These are phyloP conservation scores for Rhorus exstirpatorius DNA, from an alignment of 2,888 invertebrate species.

Conservation along the genomic window DNA sequence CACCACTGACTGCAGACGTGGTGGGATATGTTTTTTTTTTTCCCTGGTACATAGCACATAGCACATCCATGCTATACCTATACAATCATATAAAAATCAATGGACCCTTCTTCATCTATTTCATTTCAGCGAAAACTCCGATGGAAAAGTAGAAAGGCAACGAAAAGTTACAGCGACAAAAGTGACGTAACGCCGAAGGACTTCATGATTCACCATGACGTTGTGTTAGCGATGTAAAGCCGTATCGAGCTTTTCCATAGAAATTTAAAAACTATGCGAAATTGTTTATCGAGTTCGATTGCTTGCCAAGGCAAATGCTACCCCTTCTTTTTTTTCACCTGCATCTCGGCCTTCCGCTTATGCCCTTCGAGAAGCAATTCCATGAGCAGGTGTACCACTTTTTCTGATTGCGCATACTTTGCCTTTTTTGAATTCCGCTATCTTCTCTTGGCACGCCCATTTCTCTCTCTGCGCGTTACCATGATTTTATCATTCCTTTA, in stretches of 20 bases:
- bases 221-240: conserved; percentile 70
- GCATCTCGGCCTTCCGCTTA: too few relatives aligned
- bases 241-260: conserved; percentile 28
- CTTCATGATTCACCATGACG: conserved; percentile 66
- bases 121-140: conserved; percentile 43
- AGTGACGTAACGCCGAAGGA: not conserved
- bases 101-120: conserved; percentile 69
- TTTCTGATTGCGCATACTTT: conserved; percentile 37
- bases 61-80: not conserved
- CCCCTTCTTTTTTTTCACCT: not conserved
- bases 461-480: not conserved
- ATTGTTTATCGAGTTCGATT: conserved; percentile 18
- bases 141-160: conserved; percentile 20
- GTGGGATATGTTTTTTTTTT: conserved; percentile 18
- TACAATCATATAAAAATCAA: conserved; percentile 51
- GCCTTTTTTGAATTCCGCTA: conserved; percentile 11
- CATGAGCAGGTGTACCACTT: conserved; percentile 29
- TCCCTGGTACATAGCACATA: not conserved
- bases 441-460: conserved; percentile 56
- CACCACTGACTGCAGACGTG: conserved; percentile 35
- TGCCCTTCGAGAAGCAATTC: not conserved
- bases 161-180: conserved; percentile 22
- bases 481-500: conserved; percentile 39
- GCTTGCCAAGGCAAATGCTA: not conserved
- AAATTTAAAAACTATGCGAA: conserved; percentile 15